Conservation (phyloP, 2,888 invertebrate genomes). For the Apocheima hispidaria region DNA sequence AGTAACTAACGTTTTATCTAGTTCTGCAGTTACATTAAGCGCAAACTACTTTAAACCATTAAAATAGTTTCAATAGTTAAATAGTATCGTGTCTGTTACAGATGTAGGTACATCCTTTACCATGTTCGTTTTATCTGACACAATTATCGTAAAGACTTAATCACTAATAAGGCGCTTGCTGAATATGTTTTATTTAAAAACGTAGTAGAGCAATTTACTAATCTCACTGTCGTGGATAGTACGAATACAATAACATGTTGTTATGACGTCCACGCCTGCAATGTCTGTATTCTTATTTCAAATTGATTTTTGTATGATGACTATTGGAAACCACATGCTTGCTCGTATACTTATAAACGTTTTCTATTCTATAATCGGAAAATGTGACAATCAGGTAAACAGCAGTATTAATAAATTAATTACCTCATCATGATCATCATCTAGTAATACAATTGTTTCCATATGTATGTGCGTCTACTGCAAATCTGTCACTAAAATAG, state of each 20-base stretch:
- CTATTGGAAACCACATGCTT: neutral
- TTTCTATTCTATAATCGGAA: neutral
- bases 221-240: neutral
- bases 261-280: neutral
- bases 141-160: conserved; percentile 30
- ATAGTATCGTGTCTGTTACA: conserved; percentile 1
- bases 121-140: conserved; percentile 22
- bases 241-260: neutral
- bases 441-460: conserved; percentile 4
- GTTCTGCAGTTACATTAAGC: neutral
- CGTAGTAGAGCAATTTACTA: neutral
- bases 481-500: conserved; percentile 29
- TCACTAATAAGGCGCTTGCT: conserved; percentile 18
- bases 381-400: neutral
- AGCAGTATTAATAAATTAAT: neutral
- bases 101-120: conserved; percentile 27
- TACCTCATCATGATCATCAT: neutral
- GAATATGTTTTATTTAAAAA: conserved; percentile 3
- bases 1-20: no score
- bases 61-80: neutral
- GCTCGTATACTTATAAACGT: neutral
- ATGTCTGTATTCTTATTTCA: neutral
- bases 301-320: neutral
- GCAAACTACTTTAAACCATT: neutral
- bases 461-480: neutral